Evolutionary conservation across 1,140 invertebrate species (phyloP), one percentile per base, ranked within the genome.

Genomic region (Bilobella aurantiaca): DNA sequence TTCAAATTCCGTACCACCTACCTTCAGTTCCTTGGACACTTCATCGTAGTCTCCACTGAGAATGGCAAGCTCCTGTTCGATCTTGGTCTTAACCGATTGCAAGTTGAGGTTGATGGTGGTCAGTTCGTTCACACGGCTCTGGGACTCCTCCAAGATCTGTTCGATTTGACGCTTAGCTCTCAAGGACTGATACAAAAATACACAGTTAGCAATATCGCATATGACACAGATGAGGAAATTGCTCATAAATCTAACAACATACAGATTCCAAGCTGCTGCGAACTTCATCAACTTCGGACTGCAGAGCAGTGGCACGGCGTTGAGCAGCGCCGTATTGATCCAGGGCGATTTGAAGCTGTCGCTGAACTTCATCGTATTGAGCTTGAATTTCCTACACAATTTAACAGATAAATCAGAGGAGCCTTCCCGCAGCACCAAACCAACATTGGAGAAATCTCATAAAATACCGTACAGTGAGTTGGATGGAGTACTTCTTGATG

Each of bases 401-500:
- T 3, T 61, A n/a, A n/a, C n/a, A n/a, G n/a, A n/a, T n/a, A n/a
- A n/a, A n/a, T n/a, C n/a, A n/a, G n/a, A n/a, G n/a, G n/a, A n/a
- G n/a, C n/a, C n/a, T n/a, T n/a, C n/a, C n/a, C n/a, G n/a, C n/a
- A n/a, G n/a, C n/a, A n/a, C n/a, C n/a, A n/a, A n/a, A n/a, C n/a
- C n/a, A n/a, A n/a, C n/a, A n/a, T n/a, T n/a, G n/a, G n/a, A n/a
- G n/a, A n/a, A n/a, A n/a, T n/a, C n/a, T n/a, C n/a, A n/a, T n/a
- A n/a, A n/a, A n/a, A n/a, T n/a, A n/a, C n/a, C n/a, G n/a, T 78
- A 85, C 84, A 58, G 82, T 86, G 69, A 88, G 78, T 73, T 87
- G 86, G 72, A 95, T 84, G 70, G 91, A 91, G 78, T 96, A 92
- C 77, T 93, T 96, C 87, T 98, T 98, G 82, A 96, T 91, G 74